Percentiles rank a stretch among this genome's conserved stretches.
These are phyloP conservation scores for Caradrina clavipalpis DNA, from an alignment of 2,888 invertebrate genomes.

Conservation along the genomic window DNA sequence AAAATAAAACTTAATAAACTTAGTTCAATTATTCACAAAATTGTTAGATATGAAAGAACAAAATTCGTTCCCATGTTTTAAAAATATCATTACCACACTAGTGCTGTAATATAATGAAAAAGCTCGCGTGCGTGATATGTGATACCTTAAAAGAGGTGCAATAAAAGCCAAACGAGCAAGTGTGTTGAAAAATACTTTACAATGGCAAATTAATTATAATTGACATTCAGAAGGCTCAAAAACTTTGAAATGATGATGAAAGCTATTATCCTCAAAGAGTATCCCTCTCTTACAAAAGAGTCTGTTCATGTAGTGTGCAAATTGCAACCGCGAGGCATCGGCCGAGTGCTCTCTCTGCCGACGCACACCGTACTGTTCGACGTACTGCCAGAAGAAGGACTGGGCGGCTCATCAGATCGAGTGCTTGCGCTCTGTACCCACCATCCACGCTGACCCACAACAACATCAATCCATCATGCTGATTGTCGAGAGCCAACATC, in stretches of 20 bases:
- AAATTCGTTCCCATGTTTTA: too few relatives aligned
- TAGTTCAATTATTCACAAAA: too few relatives aligned
- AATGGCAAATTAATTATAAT: not conserved
- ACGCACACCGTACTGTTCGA: slow-evolving; percentile 96
- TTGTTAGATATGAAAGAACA: too few relatives aligned
- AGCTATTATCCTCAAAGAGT: not conserved
- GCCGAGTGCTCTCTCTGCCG: slow-evolving; percentile 97
- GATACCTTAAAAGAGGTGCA: too few relatives aligned
- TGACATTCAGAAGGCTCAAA: not conserved
- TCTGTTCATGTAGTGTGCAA: slow-evolving; percentile 93
- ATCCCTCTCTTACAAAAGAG: slow-evolving; percentile 11
- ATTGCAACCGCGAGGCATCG: slow-evolving; percentile 96
- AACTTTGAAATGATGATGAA: not conserved
- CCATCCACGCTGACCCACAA: slow-evolving; percentile 84
- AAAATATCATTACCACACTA: too few relatives aligned
- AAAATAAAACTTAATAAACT: too few relatives aligned
- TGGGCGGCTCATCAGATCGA: slow-evolving; percentile 96
- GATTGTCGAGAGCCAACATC: slow-evolving; percentile 94
- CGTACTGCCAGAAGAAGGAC: slow-evolving; percentile 97
- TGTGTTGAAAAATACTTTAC: slow-evolving; percentile 2
- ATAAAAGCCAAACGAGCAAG: not conserved
- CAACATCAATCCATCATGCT: slow-evolving; percentile 95
- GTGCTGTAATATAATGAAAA: too few relatives aligned
- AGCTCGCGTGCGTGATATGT: too few relatives aligned
- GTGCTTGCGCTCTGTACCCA: slow-evolving; percentile 93